These are phyloP conservation scores for Cryptocheilus praepositus DNA, from an alignment of 2,888 invertebrate genomes.

Conservation along the genomic window DNA sequence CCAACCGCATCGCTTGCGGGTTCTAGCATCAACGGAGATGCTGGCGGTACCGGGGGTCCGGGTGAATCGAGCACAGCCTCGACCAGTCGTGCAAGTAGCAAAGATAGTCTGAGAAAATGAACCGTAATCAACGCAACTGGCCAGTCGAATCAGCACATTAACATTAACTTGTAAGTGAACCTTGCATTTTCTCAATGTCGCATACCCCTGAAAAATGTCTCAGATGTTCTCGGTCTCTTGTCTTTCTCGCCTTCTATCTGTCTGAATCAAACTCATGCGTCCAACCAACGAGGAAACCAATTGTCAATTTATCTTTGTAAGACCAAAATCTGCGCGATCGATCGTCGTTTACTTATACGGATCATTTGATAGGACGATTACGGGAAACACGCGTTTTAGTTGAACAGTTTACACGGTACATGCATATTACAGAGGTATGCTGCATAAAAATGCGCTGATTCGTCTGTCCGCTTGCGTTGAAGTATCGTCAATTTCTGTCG, in stretches of 20 bases:
- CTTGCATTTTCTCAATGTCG: constrained; percentile 42
- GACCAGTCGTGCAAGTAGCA: constrained; percentile 72
- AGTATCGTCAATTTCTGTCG: constrained; percentile 52
- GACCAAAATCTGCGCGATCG: too few relatives aligned
- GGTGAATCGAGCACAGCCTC: constrained; percentile 71
- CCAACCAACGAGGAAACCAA: too few relatives aligned
- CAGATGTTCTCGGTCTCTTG: neutral
- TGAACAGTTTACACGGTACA: too few relatives aligned
- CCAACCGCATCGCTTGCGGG: constrained; percentile 70
- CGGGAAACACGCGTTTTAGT: too few relatives aligned
- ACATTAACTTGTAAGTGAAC: constrained; percentile 65
- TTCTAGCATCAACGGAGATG: constrained; percentile 70
- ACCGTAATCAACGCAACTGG: constrained; percentile 73
- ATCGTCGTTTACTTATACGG: too few relatives aligned
- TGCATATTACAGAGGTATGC: constrained; percentile 29
- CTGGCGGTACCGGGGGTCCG: constrained; percentile 66
- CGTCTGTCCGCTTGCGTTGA: constrained; percentile 70
- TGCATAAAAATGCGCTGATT: constrained; percentile 60
- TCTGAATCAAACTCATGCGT: neutral
- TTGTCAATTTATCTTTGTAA: too few relatives aligned
- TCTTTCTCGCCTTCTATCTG: neutral
- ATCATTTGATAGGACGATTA: too few relatives aligned
- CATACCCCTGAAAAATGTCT: constrained; percentile 42
- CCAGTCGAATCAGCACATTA: constrained; percentile 71
- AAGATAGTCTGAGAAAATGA: constrained; percentile 72